A percentile compares a stretch with the other conserved stretches of the same genome.
Evolutionary conservation across 2,888 invertebrate genomes (phyloP).

Genomic region (Hydrotaea diabolus): DNA sequence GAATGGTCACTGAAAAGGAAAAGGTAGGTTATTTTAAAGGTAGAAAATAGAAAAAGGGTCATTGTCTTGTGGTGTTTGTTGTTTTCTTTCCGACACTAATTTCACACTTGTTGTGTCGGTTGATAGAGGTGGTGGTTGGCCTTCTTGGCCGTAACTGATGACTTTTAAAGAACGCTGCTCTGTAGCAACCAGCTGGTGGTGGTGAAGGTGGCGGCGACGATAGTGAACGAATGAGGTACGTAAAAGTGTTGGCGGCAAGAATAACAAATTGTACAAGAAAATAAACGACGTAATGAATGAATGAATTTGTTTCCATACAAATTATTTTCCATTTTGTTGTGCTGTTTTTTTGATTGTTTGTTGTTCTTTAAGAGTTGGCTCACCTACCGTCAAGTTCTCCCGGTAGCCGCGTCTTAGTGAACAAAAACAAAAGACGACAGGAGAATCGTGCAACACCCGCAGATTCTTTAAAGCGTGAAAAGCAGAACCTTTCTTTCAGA

Average conservation of each 20-base stretch:
- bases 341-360: no score
- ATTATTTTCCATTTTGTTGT: not conserved
- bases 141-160: no score
- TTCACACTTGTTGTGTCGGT: conserved; percentile 17
- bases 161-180: no score
- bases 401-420: no score
- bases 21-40: no score
- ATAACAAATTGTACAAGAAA: not conserved
- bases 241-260: no score
- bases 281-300: not conserved
- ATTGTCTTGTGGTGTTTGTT: not conserved
- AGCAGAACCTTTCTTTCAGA: conserved; percentile 54
- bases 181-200: not conserved
- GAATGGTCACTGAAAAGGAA: no score
- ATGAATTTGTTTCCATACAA: conserved; percentile 15
- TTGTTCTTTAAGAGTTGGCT: no score
- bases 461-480: conserved; percentile 64
- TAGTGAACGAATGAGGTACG: no score
- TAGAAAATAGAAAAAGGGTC: not conserved
- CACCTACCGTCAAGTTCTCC: no score
- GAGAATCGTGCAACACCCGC: conserved; percentile 53
- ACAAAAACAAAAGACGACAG: not conserved
- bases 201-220: not conserved
- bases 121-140: not conserved
- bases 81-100: not conserved